These are phyloP conservation scores for Chloroceryle aenea DNA, from an alignment of 2,113 vertebrate species.

Conservation along the genomic window DNA sequence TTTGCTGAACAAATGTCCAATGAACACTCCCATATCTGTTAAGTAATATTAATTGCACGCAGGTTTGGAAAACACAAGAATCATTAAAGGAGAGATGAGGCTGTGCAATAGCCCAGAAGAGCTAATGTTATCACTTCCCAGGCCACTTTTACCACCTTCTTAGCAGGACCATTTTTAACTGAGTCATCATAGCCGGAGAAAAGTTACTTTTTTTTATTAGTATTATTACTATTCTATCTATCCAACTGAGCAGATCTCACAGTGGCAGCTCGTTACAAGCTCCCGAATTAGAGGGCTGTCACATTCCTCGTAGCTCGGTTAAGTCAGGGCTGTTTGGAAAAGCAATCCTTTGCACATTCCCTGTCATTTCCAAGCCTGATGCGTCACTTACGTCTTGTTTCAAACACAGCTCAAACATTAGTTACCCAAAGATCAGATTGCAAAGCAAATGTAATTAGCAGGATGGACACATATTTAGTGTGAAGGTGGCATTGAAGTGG, in stretches of 20 bases:
- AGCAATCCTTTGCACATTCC: background rate
- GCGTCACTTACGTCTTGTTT: background rate
- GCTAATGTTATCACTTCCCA: slow-evolving; percentile 54
- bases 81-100: slow-evolving; percentile 64
- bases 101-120: slow-evolving; percentile 48
- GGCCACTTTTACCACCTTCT: slow-evolving; percentile 34
- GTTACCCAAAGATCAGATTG: background rate
- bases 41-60: slow-evolving; percentile 64
- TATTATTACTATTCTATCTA: background rate
- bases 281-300: background rate
- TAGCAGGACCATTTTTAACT: slow-evolving; percentile 52
- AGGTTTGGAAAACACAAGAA: slow-evolving; percentile 61
- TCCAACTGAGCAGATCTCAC: slow-evolving; percentile 1
- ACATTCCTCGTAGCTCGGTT: background rate
- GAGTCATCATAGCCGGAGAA: slow-evolving; percentile 33
- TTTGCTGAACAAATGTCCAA: slow-evolving; percentile 50
- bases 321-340: background rate
- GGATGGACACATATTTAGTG: background rate
- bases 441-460: background rate
- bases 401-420: background rate
- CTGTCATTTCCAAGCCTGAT: background rate
- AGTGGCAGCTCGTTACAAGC: background rate
- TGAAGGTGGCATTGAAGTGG: background rate
- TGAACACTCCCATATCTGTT: slow-evolving; percentile 22
- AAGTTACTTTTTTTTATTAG: background rate